These are phyloP conservation scores for Allophyes oxyacanthae DNA, from an alignment of 2,888 invertebrate species.

Conservation along the genomic window DNA sequence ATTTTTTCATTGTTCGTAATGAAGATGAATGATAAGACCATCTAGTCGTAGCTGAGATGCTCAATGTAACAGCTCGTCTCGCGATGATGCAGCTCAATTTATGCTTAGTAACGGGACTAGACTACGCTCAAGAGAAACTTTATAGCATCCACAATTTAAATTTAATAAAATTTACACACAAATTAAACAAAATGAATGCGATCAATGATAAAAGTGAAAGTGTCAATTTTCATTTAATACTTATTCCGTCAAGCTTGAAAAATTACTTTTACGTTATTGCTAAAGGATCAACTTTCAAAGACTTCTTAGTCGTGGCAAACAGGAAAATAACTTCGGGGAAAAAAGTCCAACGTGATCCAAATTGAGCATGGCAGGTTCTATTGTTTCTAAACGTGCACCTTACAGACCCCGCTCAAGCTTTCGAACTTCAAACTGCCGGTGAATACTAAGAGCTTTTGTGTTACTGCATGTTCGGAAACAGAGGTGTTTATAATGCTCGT, in stretches of 20 bases:
- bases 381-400: conserved; percentile 38
- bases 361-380: conserved; percentile 36
- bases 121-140: conserved; percentile 40
- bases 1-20: conserved; percentile 24
- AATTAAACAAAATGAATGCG: conserved; percentile 26
- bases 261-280: conserved; percentile 1
- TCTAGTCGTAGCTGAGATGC: conserved; percentile 8
- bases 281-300: conserved; percentile 1
- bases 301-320: background rate
- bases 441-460: conserved; percentile 54
- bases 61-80: conserved; percentile 16
- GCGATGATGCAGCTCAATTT: conserved; percentile 45
- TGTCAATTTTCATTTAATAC: conserved; percentile 2
- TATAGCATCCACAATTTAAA: conserved; percentile 29
- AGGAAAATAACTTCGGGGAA: conserved; percentile 40
- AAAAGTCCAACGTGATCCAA: conserved; percentile 42
- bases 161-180: conserved; percentile 34
- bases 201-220: conserved; percentile 37
- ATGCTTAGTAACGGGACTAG: conserved; percentile 37
- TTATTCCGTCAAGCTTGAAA: conserved; percentile 22
- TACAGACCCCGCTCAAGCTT: conserved; percentile 33
- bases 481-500: conserved; percentile 51
- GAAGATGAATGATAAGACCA: conserved; percentile 38
- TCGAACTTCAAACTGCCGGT: conserved; percentile 38
- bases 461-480: conserved; percentile 42